Conservation (phyloP, 2,888 invertebrate species). For the Drosophila infuscata region DNA sequence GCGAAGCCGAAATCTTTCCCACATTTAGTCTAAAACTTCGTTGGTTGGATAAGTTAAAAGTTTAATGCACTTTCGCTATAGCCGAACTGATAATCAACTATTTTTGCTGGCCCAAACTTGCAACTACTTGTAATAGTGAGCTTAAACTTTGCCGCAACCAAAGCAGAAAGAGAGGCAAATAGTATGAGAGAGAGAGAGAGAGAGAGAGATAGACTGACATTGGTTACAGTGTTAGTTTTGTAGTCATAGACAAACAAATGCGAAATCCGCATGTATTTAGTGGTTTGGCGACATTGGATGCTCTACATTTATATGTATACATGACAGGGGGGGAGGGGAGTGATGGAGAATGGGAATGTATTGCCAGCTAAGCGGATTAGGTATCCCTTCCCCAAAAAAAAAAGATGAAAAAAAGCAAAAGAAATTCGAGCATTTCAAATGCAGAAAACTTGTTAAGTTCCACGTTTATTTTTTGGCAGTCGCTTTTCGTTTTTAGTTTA, state of each 20-base stretch:
- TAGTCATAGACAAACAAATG: conserved; percentile 6
- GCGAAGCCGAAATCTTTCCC: conserved; percentile 12
- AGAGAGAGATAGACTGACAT: not conserved
- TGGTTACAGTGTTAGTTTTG: not conserved
- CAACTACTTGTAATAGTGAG: conserved; percentile 41
- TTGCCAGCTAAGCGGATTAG: conserved; percentile 68
- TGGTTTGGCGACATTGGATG: conserved; percentile 6
- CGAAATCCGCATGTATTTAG: conserved; percentile 7
- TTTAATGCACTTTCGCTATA: conserved; percentile 45
- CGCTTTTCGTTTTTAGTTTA: conserved; percentile 32
- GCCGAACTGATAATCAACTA: conserved; percentile 52
- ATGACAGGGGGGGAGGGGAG: no score
- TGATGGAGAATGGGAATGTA: no score
- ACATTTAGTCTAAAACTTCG: conserved; percentile 37
- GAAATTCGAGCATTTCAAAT: conserved; percentile 41
- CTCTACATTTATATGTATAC: conserved; percentile 2
- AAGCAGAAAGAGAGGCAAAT: not conserved
- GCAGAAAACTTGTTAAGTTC: conserved; percentile 53
- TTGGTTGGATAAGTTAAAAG: conserved; percentile 53
- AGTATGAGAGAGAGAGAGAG: not conserved
- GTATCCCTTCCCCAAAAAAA: not conserved
- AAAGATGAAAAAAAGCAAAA: conserved; percentile 24
- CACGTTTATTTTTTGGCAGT: conserved; percentile 2
- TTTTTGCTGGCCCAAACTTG: conserved; percentile 47
- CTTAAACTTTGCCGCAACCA: conserved; percentile 28